A percentile compares a stretch with the other conserved stretches of the same genome.
Conservation (phyloP, 2,797 vertebrate genomes). For the Diceros bicornis region DNA sequence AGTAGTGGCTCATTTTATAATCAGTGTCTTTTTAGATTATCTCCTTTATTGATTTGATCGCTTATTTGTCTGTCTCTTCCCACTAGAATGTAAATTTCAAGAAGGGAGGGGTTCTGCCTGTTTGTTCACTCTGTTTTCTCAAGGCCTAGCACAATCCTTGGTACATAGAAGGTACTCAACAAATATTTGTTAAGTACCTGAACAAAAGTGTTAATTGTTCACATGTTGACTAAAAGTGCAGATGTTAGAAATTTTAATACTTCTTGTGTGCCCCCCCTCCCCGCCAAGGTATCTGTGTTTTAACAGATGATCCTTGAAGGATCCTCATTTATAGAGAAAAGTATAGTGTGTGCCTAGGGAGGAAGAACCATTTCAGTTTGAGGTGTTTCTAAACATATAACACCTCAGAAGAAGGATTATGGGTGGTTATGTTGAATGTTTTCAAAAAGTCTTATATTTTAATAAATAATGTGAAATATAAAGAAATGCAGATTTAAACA, state of each 20-base stretch:
- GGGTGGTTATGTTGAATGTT: neutral
- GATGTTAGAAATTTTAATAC: neutral
- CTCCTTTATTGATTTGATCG: constrained; percentile 9
- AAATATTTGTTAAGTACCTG: neutral
- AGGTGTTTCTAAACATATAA: constrained; percentile 10
- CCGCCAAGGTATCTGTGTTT: neutral
- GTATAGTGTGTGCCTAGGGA: neutral
- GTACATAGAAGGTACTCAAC: neutral
- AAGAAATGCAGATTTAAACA: neutral
- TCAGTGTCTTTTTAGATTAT: neutral
- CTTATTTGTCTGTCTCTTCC: neutral
- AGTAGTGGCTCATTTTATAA: neutral
- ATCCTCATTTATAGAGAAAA: neutral
- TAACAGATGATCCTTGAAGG: neutral
- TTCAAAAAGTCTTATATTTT: neutral
- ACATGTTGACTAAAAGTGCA: neutral
- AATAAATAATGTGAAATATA: constrained; percentile 18
- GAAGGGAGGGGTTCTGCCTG: neutral
- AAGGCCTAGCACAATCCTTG: neutral
- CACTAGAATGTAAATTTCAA: neutral
- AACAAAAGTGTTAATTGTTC: neutral
- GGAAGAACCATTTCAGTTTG: constrained; percentile 2
- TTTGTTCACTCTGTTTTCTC: neutral
- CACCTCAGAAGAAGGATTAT: neutral
- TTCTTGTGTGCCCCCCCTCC: neutral